Percentiles rank a stretch among this genome's conserved stretches.
Evolutionary conservation across 2,113 vertebrate genomes (phyloP).

Genomic region (Corydoras maculifer): DNA sequence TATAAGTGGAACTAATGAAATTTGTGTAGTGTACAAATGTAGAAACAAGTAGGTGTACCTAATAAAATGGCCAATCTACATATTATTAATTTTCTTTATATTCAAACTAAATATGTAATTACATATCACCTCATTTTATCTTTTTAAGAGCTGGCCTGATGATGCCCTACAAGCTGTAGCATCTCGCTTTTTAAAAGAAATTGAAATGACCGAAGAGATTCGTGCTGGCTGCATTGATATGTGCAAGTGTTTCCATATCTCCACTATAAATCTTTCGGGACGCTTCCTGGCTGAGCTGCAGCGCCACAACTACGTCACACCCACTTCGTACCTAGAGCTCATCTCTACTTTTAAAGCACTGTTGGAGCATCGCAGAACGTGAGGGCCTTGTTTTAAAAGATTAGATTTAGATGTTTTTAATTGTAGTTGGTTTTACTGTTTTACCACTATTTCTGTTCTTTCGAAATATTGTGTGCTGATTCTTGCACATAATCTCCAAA

Average conservation of each 20-base stretch:
- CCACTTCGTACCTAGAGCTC: conserved; percentile 86
- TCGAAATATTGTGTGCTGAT: too few relatives aligned
- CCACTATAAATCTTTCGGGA: conserved; percentile 71
- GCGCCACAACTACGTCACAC: conserved; percentile 85
- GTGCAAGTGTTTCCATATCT: conserved; percentile 86
- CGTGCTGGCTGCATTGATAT: conserved; percentile 78
- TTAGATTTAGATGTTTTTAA: background rate
- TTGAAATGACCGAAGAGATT: conserved; percentile 76
- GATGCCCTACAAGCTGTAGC: conserved; percentile 87
- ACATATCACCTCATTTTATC: background rate
- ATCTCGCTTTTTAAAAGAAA: conserved; percentile 75
- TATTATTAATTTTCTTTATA: too few relatives aligned
- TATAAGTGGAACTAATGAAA: too few relatives aligned
- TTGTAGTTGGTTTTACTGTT: background rate
- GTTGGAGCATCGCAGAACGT: conserved; percentile 74
- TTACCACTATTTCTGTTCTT: background rate
- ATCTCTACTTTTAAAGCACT: conserved; percentile 85
- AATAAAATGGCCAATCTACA: too few relatives aligned
- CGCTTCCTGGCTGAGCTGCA: conserved; percentile 74
- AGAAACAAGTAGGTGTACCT: too few relatives aligned
- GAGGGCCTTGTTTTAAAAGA: conserved; percentile 44
- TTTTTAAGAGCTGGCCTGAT: conserved; percentile 77
- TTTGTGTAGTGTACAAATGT: too few relatives aligned
- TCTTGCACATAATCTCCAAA: too few relatives aligned
- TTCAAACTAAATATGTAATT: background rate